phyloP scores from a whole-genome alignment of 1,140 invertebrate genomes.

The Chionoecetes opilio region DNA sequence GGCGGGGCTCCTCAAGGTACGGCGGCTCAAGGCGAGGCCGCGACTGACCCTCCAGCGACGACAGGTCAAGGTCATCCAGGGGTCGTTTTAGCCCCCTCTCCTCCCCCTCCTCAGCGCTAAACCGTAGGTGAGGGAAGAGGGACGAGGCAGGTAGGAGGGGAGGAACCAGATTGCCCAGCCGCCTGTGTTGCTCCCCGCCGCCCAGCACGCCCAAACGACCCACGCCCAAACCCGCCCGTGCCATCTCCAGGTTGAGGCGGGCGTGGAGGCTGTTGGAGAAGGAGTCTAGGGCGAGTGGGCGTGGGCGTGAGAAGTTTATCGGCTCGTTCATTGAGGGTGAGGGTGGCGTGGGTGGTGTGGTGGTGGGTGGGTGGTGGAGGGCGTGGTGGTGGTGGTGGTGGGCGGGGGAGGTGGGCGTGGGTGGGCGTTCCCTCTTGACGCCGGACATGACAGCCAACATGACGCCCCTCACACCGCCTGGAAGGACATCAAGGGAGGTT shows the following conservation, averaged over 20 bases:
- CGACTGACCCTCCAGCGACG: conserved; percentile 33
- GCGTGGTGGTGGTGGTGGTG: conserved; percentile 21
- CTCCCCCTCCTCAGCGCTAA: conserved; percentile 65
- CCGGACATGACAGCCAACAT: conserved; percentile 77
- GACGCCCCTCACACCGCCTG: conserved; percentile 14
- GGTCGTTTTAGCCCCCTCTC: conserved; percentile 74
- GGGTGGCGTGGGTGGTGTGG: neutral
- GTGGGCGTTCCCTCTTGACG: conserved; percentile 75
- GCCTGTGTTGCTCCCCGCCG: conserved; percentile 20
- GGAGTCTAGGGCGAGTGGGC: neutral
- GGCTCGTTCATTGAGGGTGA: conserved; percentile 50
- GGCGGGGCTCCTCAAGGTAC: conserved; percentile 76
- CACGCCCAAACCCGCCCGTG: conserved; percentile 53
- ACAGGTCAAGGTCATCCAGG: conserved; percentile 67
- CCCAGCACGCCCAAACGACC: conserved; percentile 39
- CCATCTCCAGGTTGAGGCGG: conserved; percentile 71
- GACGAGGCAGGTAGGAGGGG: conserved; percentile 78
- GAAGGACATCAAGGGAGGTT: neutral
- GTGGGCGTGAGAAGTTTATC: conserved; percentile 70
- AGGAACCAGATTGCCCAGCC: conserved; percentile 66
- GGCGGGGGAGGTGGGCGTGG: conserved; percentile 60
- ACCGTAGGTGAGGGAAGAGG: conserved; percentile 75
- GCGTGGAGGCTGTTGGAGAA: conserved; percentile 64
- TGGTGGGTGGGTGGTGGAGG: conserved; percentile 28
- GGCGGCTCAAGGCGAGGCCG: conserved; percentile 74